Evolutionary conservation across 2,888 invertebrate genomes (phyloP).

Genomic region (Hemithea aestivaria): DNA sequence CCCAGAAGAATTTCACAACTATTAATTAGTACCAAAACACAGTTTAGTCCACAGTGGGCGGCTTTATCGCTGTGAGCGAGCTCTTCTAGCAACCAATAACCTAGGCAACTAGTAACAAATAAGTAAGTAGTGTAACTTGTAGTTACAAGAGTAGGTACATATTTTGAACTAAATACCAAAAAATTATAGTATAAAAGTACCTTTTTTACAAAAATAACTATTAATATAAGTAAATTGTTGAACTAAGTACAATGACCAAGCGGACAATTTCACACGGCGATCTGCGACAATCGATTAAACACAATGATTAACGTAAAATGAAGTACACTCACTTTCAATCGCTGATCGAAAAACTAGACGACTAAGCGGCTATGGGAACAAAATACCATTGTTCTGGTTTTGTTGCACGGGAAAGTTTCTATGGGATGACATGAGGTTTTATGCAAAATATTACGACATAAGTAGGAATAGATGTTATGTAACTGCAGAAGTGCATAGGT

Average conservation of each 20-base stretch:
- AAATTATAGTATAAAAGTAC: no score
- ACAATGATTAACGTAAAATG: constrained; percentile 31
- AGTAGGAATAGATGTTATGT: constrained; percentile 8
- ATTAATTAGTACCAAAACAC: no score
- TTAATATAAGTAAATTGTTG: not conserved
- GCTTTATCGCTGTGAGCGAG: no score
- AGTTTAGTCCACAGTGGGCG: no score
- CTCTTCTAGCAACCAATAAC: no score
- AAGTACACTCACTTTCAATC: constrained; percentile 48
- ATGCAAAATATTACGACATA: not conserved
- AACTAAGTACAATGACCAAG: constrained; percentile 16
- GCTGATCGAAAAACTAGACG: constrained; percentile 27
- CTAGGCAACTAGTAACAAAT: no score
- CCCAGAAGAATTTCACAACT: no score
- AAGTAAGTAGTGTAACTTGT: no score
- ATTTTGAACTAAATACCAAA: no score
- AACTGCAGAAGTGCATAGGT: constrained; percentile 15
- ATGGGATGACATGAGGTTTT: constrained; percentile 5
- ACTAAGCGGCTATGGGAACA: constrained; percentile 24
- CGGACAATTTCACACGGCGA: constrained; percentile 33
- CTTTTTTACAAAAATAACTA: no score
- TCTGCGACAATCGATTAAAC: constrained; percentile 29
- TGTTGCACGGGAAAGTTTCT: constrained; percentile 13
- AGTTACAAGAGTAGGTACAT: no score
- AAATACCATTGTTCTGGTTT: constrained; percentile 5